These are phyloP conservation scores for Sinotaia quadrata DNA, from an alignment of 2,888 invertebrate species.

Conservation along the genomic window DNA sequence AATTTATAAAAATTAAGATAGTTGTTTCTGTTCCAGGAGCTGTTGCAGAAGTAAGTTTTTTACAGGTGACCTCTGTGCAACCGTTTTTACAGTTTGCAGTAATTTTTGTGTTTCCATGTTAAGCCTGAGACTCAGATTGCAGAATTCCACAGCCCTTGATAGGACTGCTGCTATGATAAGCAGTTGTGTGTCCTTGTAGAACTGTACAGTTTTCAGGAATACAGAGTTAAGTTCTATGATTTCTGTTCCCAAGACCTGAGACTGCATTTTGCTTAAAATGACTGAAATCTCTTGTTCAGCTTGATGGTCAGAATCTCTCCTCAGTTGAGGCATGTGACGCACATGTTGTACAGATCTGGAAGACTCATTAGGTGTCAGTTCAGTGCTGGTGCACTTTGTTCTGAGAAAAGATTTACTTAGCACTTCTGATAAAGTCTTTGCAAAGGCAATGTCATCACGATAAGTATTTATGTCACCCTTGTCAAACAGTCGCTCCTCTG, in stretches of 20 bases:
- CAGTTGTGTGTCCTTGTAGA: not conserved
- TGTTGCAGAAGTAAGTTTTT: not conserved
- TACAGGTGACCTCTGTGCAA: not conserved
- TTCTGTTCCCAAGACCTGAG: not conserved
- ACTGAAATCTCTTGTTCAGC: not conserved
- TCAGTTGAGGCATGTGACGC: too few relatives aligned
- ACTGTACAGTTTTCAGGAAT: not conserved
- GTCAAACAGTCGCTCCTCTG: conserved; percentile 65
- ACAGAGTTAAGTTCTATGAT: not conserved
- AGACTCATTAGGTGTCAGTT: too few relatives aligned
- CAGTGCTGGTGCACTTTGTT: too few relatives aligned
- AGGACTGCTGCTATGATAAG: not conserved
- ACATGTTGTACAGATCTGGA: too few relatives aligned
- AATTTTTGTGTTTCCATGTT: not conserved
- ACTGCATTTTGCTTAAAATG: not conserved
- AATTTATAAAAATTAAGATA: not conserved
- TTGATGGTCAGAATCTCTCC: not conserved
- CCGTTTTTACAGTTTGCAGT: not conserved
- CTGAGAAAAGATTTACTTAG: too few relatives aligned
- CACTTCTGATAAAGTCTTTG: conserved; percentile 4
- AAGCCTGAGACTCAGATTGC: not conserved
- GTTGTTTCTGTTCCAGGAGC: not conserved
- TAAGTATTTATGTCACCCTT: conserved; percentile 70
- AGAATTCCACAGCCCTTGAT: not conserved
- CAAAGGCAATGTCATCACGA: conserved; percentile 55